phyloP scores from a whole-genome alignment of 2,113 vertebrate species.

The Neotoma lepida region DNA sequence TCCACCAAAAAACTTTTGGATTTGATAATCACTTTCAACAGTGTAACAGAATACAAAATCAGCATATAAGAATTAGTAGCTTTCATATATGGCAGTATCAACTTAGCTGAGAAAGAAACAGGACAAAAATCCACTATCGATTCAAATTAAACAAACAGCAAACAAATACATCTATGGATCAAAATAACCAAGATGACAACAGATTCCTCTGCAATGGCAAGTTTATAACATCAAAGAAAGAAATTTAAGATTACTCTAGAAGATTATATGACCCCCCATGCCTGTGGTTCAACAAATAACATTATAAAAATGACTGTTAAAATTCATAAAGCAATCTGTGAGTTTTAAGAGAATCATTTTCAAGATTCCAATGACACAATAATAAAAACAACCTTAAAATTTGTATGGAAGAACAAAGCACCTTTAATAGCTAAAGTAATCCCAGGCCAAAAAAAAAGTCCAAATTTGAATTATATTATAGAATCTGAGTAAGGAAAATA shows the following conservation, averaged over 20 bases:
- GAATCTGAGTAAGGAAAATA: background rate
- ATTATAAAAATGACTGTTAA: background rate
- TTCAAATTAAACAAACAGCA: background rate
- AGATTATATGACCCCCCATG: background rate
- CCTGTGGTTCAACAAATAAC: background rate
- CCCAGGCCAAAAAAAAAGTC: background rate
- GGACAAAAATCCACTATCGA: background rate
- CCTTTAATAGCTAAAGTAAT: background rate
- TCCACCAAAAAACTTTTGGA: background rate
- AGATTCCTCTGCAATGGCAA: background rate
- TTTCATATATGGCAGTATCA: background rate
- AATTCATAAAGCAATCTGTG: background rate
- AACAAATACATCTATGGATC: background rate
- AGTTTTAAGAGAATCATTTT: background rate
- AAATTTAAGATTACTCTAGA: background rate
- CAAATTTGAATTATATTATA: background rate
- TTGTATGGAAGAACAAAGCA: background rate
- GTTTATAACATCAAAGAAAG: background rate
- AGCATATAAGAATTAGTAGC: background rate
- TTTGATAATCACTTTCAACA: background rate
- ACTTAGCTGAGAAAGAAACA: background rate
- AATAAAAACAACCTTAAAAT: background rate
- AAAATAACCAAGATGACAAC: background rate
- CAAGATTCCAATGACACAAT: background rate
- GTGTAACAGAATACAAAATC: background rate